phyloP scores from a whole-genome alignment of 2,797 vertebrate genomes.

The Lemur catta region DNA sequence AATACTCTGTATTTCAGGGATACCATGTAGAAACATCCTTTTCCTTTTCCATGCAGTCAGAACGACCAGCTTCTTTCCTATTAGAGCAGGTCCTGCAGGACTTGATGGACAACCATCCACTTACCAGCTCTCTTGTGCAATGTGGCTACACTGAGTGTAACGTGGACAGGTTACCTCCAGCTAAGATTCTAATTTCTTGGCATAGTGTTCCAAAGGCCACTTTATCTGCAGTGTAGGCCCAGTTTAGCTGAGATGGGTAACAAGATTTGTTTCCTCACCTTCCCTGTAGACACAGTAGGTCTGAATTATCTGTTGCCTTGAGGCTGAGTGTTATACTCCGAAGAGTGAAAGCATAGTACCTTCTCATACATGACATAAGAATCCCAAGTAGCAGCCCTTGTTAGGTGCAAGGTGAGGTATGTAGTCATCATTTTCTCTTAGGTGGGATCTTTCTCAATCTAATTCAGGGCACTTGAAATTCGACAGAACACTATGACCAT shows the following conservation, averaged over 20 bases:
- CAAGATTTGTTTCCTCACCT: background rate
- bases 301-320: background rate
- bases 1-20: constrained; percentile 32
- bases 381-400: background rate
- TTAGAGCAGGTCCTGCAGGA: background rate
- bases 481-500: background rate
- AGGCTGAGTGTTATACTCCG: background rate
- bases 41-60: background rate
- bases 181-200: background rate
- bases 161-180: background rate
- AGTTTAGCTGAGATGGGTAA: background rate
- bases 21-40: background rate
- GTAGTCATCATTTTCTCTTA: background rate
- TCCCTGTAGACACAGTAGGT: background rate
- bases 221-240: background rate
- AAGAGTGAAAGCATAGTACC: background rate
- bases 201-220: background rate
- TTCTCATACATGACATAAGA: background rate
- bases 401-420: background rate
- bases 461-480: background rate
- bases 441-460: background rate
- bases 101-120: too few relatives aligned
- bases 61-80: background rate
- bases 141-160: background rate
- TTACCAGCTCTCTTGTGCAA: background rate